Base-by-base conservation (phyloP, 2,113 vertebrate genomes). In the Vireo altiloquus region DNA sequence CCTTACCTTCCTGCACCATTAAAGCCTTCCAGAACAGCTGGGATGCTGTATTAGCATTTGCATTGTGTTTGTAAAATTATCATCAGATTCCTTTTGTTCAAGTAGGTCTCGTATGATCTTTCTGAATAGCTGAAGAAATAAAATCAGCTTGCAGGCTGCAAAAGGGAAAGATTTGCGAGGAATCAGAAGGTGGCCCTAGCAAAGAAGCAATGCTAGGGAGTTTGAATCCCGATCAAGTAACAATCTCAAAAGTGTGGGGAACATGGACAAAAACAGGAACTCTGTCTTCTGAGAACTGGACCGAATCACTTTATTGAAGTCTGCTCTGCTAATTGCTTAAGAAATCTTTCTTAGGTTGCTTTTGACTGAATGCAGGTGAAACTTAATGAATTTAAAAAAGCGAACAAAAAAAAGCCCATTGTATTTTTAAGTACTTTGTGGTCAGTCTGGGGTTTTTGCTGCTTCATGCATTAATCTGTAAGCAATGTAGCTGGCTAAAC, bases 401-500 rank as follows among this genome's bases (percentile, higher is more conserved):
- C 0, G 28, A 89, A 6, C 4, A 70, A 94, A 35, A 92, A 69
- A 91, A 95, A 89, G 56, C 82, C 70, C 24, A 13, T 54, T 95
- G 65, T 46, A 87, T 69, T 95, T 92, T 94, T 89, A 95, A 96
- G 89, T 92, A 87, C 68, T 89, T 93, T 97, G 92, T 95, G 96
- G 95, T 96, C 86, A 66, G 74, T 96, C 49, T 77, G 79, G 89
- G 72, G 82, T 92, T 97, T 93, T 63, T 93, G 78, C 70, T 95
- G 64, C 37, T 94, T 92, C 95, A 83, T 94, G 57, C 78, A 91
- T 97, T 97, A 94, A 95, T 39, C 82, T 96, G 71, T 97, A 96
- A 95, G 93, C 63, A 87, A 35, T 52, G 74, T 95, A 81, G 81
- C 40, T 66, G 87, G 74, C 74, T 95, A 85, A 90, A 95, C 63